phyloP scores from a whole-genome alignment of 2,113 vertebrate genomes.

The Tauraco erythrolophus region DNA sequence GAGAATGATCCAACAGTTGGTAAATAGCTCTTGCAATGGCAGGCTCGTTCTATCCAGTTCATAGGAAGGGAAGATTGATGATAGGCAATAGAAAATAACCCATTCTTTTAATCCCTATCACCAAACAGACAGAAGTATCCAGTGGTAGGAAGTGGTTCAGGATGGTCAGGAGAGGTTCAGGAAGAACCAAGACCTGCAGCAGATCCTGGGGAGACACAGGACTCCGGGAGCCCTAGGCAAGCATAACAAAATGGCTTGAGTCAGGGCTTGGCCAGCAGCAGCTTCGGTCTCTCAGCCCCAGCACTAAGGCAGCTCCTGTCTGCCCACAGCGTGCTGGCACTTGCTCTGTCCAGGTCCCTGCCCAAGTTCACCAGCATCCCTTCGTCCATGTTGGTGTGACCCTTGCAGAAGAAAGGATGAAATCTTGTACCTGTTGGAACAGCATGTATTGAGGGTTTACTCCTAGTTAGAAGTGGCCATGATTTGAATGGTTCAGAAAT shows the following conservation, averaged over 20 bases:
- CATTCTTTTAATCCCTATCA: not conserved
- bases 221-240: not conserved
- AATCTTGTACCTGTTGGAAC: not conserved
- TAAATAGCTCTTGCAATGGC: not conserved
- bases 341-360: accelerated
- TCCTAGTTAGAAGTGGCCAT: not conserved
- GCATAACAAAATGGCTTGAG: not conserved
- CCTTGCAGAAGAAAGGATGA: not conserved
- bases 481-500: not conserved
- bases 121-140: not conserved
- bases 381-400: not conserved
- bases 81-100: not conserved
- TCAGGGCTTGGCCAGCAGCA: not conserved
- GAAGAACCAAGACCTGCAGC: not conserved
- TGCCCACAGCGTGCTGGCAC: not conserved
- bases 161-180: not conserved
- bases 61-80: not conserved
- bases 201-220: not conserved
- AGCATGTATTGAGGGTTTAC: not conserved
- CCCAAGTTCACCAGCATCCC: not conserved
- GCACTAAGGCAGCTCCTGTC: not conserved
- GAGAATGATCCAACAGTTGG: conserved; percentile 23
- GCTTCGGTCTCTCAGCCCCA: not conserved
- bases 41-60: not conserved
- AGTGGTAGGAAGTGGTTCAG: not conserved